Evolutionary conservation across 2,113 vertebrate species (phyloP).

Genomic region (Deroptyus accipitrinus): DNA sequence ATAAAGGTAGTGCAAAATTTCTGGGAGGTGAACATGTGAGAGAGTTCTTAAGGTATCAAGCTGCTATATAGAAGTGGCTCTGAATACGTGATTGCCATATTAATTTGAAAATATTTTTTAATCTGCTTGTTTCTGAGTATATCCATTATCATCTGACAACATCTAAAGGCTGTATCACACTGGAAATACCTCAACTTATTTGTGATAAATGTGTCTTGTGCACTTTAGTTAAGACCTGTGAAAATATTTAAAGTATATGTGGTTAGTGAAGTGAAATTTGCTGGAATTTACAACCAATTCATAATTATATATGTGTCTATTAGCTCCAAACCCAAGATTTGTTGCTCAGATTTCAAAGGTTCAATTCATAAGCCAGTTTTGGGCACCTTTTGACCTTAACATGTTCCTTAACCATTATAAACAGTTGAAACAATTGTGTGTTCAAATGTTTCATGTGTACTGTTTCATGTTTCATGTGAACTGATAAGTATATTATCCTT

Average conservation of each 20-base stretch:
- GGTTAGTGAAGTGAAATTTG: not conserved
- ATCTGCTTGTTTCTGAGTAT: not conserved
- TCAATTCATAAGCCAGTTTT: not conserved
- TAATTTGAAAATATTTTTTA: not conserved
- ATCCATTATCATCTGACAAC: not conserved
- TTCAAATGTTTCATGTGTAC: not conserved
- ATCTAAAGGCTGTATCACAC: not conserved
- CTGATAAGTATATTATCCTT: not conserved
- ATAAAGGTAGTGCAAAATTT: not conserved
- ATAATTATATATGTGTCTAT: not conserved
- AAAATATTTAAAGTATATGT: not conserved
- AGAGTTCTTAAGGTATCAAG: not conserved
- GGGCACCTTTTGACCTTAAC: not conserved
- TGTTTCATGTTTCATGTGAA: not conserved
- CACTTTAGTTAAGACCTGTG: not conserved
- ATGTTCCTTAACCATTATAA: not conserved
- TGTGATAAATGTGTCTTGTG: accelerated
- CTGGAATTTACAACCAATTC: not conserved
- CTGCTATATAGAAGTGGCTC: not conserved
- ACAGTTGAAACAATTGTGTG: not conserved
- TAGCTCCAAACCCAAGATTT: not conserved
- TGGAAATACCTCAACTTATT: not conserved
- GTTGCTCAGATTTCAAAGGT: not conserved
- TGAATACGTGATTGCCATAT: not conserved
- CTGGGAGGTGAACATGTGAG: not conserved